A percentile compares a stretch with the other conserved stretches of the same genome.
Evolutionary conservation across 2,113 vertebrate species (phyloP).

Genomic region (Passerina amoena): DNA sequence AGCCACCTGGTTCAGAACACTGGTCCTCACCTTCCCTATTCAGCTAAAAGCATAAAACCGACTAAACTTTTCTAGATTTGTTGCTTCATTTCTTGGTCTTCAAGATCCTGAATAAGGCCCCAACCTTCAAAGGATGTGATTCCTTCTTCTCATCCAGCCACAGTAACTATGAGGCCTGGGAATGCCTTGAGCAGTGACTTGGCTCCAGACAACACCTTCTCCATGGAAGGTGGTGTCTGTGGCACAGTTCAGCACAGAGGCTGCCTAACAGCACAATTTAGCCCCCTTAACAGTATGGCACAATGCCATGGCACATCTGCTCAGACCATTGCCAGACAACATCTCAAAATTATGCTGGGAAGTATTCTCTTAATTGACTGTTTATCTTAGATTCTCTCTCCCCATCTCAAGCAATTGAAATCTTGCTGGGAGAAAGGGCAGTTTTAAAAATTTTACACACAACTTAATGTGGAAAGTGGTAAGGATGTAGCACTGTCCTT

Average conservation of each 20-base stretch:
- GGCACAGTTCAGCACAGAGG: neutral
- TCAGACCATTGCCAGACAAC: neutral
- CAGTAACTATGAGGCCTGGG: neutral
- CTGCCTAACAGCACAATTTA: neutral
- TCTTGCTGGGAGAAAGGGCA: neutral
- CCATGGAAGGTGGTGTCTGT: neutral
- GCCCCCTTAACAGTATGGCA: neutral
- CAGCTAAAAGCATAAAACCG: neutral
- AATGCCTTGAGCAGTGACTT: neutral
- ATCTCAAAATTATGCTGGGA: neutral
- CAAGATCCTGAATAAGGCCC: neutral
- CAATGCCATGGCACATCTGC: neutral
- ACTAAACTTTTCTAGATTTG: neutral
- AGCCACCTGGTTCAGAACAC: neutral
- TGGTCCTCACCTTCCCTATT: neutral
- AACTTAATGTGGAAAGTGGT: neutral
- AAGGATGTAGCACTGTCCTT: neutral
- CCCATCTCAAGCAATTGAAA: neutral
- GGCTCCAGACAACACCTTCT: neutral
- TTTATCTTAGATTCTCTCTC: neutral
- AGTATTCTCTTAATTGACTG: neutral
- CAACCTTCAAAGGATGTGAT: neutral
- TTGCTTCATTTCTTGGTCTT: neutral
- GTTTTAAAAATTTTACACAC: neutral
- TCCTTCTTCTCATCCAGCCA: accelerated